Evolutionary conservation across 2,113 vertebrate genomes (phyloP).

Genomic region (Dasyprocta punctata): DNA sequence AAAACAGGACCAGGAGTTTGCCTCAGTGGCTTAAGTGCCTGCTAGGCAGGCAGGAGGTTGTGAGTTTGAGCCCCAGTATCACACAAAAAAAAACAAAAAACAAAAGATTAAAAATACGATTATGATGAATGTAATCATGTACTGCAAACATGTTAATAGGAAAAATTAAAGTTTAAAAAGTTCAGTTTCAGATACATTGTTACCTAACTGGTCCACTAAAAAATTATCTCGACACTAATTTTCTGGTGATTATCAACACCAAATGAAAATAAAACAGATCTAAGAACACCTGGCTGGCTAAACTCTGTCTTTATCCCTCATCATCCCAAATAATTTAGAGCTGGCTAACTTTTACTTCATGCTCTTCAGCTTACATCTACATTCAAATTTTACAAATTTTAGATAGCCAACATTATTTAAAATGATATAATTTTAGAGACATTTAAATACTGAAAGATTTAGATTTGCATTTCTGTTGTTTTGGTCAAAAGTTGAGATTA

Average conservation of each 20-base stretch:
- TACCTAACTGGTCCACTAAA: not conserved
- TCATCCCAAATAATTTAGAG: not conserved
- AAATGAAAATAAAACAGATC: not conserved
- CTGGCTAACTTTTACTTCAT: not conserved
- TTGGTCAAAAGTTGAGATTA: conserved; percentile 30
- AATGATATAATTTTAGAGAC: conserved; percentile 33
- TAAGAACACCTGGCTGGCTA: not conserved
- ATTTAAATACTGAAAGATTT: conserved; percentile 17
- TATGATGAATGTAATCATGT: not conserved
- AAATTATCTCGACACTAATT: not conserved
- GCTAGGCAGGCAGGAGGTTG: too few relatives aligned
- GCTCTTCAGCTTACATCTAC: not conserved
- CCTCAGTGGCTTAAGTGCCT: too few relatives aligned
- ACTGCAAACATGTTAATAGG: not conserved
- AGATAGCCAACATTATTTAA: not conserved
- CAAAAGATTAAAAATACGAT: not conserved
- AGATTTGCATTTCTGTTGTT: conserved; percentile 13
- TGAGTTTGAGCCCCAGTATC: too few relatives aligned
- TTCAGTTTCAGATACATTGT: not conserved
- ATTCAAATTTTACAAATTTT: not conserved
- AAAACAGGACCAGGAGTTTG: too few relatives aligned
- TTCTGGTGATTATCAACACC: not conserved
- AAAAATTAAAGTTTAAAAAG: not conserved
- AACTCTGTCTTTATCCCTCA: not conserved
- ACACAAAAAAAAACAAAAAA: too few relatives aligned